These are phyloP conservation scores for Chelonoidis abingdonii DNA, from an alignment of 2,113 vertebrate genomes.

Conservation along the genomic window DNA sequence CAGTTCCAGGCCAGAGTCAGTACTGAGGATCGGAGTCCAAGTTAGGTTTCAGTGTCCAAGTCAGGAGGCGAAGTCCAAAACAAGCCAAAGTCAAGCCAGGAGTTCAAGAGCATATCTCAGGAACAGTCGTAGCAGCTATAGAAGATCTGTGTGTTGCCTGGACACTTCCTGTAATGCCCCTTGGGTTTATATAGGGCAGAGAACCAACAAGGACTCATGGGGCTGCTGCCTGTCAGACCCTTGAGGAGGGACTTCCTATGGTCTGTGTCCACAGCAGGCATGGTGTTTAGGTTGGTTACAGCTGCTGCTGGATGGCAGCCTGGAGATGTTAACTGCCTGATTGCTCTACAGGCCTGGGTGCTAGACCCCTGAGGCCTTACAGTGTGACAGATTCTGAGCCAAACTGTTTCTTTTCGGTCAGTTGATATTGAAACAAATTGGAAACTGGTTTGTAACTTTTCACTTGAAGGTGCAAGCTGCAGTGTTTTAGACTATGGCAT, in stretches of 20 bases:
- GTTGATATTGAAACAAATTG: neutral
- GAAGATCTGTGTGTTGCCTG: neutral
- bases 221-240: neutral
- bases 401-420: neutral
- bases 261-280: neutral
- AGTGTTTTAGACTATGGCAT: neutral
- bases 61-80: neutral
- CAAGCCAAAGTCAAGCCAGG: neutral
- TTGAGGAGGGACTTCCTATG: neutral
- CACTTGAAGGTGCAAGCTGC: neutral
- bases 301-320: neutral
- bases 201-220: neutral
- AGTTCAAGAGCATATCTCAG: neutral
- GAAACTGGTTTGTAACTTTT: neutral
- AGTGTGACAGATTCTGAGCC: neutral
- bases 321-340: neutral
- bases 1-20: neutral
- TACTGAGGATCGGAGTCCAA: neutral
- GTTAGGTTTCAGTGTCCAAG: neutral
- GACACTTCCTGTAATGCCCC: neutral
- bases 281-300: neutral
- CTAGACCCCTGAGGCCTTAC: neutral
- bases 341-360: neutral
- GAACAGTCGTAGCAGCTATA: neutral
- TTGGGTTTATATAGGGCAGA: neutral